Percentiles rank a stretch among this genome's conserved stretches.
These are phyloP conservation scores for Conus betulinus DNA, from an alignment of 1,140 invertebrate species.

Conservation along the genomic window DNA sequence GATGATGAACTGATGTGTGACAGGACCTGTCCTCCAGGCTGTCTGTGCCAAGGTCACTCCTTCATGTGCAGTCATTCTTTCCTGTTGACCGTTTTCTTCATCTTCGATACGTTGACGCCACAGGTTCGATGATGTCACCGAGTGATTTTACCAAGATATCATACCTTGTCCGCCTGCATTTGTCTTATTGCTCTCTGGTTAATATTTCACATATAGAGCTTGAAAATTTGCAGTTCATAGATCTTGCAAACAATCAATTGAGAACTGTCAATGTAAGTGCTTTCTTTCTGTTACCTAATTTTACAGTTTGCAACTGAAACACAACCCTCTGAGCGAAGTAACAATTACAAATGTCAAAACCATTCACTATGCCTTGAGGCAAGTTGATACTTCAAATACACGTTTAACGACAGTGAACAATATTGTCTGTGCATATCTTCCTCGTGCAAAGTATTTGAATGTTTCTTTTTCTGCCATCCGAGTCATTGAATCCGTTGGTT, in stretches of 20 bases:
- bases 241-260: background rate
- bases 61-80: background rate
- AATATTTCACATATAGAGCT: background rate
- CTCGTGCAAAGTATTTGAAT: background rate
- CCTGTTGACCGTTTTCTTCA: background rate
- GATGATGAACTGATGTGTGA: slow-evolving; percentile 21
- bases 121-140: background rate
- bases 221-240: background rate
- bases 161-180: background rate
- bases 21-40: background rate
- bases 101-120: background rate
- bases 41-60: background rate
- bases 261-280: background rate
- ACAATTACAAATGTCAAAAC: background rate
- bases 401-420: background rate
- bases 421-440: background rate
- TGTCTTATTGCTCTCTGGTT: background rate
- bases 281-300: background rate
- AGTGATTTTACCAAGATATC: background rate
- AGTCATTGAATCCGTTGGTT: background rate
- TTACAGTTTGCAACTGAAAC: background rate
- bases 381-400: background rate
- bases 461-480: background rate
- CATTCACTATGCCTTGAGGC: background rate
- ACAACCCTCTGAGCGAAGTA: background rate